Evolutionary conservation across 2,797 vertebrate genomes (phyloP), one percentile per base, ranked within the genome.

Genomic region (Cirrhinus mrigala): DNA sequence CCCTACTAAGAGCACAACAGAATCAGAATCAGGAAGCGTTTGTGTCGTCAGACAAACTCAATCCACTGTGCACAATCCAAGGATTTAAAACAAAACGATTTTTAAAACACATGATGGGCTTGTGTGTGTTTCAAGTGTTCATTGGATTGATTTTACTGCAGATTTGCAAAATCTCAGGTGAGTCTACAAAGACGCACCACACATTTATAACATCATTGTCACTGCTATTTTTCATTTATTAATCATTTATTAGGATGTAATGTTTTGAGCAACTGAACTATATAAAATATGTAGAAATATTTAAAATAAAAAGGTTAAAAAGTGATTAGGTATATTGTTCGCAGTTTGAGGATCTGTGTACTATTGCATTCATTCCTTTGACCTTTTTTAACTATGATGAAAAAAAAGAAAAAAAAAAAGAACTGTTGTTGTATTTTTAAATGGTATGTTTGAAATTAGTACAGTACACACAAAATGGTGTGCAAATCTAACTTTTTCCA

Each of bases 1-100:
- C 73, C 48, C 73, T 68, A 68, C 29, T 24, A 4, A 22, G 56
- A 33, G 24, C 81, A 54, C 82, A 68, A 68, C 82, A 76, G 82
- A 58, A 52, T 18, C 20, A 68, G 48, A 84, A 76, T 0, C 82
- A 66, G 82, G 82, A 84, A 84, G 82, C 16, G 73, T 24, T 18
- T 0, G 18, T 82, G 54, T 44, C 12, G 33, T 46, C 10, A 66
- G 40, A 48, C 37, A 9, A 14, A 10, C 29, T 40, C 27, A 54
- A 68, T 56, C 4, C 60, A 84, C 60, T 44, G 75, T 83, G 81
- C 58, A 29, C 22, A 22, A 56, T 6, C 1, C 14, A 40, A 44
- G 6, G 46, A 22, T 29, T 50, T 66, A 66, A 77, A 77, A 9
- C 46, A 66, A 27, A 29, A 29, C 56, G 3, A 40, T 50, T 74